These are phyloP conservation scores for Poecilia wingei DNA, from an alignment of 2,797 vertebrate species.

Conservation along the genomic window DNA sequence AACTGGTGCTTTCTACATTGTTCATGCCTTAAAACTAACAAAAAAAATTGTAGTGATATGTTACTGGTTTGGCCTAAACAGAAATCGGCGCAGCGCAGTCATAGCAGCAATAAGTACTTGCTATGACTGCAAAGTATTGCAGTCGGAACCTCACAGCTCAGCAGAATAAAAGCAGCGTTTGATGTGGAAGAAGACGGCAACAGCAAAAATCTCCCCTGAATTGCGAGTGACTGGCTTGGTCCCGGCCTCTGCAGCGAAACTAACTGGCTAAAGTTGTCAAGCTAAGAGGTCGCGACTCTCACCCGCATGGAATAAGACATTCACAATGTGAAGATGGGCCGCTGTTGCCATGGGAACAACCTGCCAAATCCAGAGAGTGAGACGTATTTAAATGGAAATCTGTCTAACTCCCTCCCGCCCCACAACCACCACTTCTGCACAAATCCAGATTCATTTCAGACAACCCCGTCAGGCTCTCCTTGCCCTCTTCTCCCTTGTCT, in stretches of 20 bases:
- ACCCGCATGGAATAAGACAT: constrained; percentile 38
- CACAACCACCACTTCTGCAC: constrained; percentile 15
- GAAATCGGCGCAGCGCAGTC: not conserved
- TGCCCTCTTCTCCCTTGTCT: constrained; percentile 45
- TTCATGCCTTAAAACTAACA: not conserved
- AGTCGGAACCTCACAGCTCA: constrained; percentile 27
- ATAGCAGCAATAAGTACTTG: not conserved
- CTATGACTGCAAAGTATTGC: constrained; percentile 21
- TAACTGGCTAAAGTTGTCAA: constrained; percentile 71
- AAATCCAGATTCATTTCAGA: constrained; percentile 72
- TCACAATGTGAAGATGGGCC: constrained; percentile 51
- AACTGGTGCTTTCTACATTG: not conserved
- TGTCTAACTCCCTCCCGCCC: constrained; percentile 24
- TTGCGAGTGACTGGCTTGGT: constrained; percentile 46
- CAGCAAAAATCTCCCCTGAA: constrained; percentile 42
- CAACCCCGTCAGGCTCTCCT: constrained; percentile 34
- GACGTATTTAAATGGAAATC: constrained; percentile 80
- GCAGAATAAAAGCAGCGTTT: constrained; percentile 44
- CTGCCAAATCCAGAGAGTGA: constrained; percentile 77
- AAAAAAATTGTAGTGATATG: not conserved
- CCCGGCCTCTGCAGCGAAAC: constrained; percentile 65
- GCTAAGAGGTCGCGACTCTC: constrained; percentile 62
- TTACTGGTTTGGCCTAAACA: not conserved
- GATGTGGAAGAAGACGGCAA: constrained; percentile 32
- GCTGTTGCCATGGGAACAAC: constrained; percentile 77